Evolutionary conservation across 1,140 invertebrate species (phyloP).

Genomic region (Calephelis nemesis): DNA sequence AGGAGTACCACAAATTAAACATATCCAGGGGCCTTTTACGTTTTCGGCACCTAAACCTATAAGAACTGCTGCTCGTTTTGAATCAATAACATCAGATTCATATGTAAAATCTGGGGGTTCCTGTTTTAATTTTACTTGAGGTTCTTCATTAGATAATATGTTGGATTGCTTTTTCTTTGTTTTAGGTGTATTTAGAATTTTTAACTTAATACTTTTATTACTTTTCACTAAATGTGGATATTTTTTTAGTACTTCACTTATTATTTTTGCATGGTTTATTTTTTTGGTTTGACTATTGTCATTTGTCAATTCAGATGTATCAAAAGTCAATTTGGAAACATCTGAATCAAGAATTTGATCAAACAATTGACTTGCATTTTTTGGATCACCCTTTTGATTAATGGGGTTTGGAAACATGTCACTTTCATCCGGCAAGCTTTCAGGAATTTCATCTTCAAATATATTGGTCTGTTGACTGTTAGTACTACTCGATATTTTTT

Average conservation of each 20-base stretch:
- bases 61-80: conserved; percentile 69
- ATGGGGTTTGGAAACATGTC: conserved; percentile 65
- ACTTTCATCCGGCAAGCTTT: conserved; percentile 65
- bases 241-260: conserved; percentile 91
- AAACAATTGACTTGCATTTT: conserved; percentile 65
- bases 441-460: conserved; percentile 75
- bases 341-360: conserved; percentile 65
- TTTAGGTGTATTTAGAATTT: conserved; percentile 83
- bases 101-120: conserved; percentile 60
- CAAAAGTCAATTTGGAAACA: conserved; percentile 60
- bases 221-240: conserved; percentile 92
- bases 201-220: conserved; percentile 92
- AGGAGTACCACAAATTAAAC: conserved; percentile 83
- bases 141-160: conserved; percentile 39
- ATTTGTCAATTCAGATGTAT: conserved; percentile 38
- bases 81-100: conserved; percentile 70
- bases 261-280: conserved; percentile 90
- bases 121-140: conserved; percentile 42
- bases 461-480: conserved; percentile 49
- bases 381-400: conserved; percentile 35
- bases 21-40: conserved; percentile 83
- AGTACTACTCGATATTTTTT: conserved; percentile 42
- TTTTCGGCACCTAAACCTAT: conserved; percentile 80
- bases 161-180: conserved; percentile 42
- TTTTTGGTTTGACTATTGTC: conserved; percentile 62